Evolutionary conservation across 2,888 invertebrate genomes (phyloP).

Genomic region (Petrophora chlorosata): DNA sequence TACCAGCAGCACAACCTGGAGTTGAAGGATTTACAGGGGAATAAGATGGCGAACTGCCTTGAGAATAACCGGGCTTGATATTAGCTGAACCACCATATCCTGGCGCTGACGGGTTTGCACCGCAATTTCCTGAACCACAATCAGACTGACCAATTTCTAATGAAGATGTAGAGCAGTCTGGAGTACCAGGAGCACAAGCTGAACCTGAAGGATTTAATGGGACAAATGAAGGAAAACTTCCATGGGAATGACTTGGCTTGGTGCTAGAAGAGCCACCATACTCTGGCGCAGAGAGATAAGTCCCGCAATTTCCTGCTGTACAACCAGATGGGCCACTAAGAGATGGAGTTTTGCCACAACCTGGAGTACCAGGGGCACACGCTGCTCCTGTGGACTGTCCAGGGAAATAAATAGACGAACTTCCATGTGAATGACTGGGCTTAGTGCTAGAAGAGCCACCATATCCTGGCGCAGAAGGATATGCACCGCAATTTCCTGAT

Average conservation of each 20-base stretch:
- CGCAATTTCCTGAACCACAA: slow-evolving; percentile 12
- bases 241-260: slow-evolving; percentile 6
- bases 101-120: not conserved
- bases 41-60: slow-evolving; percentile 1
- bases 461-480: not conserved
- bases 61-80: slow-evolving; percentile 1
- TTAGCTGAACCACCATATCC: not conserved
- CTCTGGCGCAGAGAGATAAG: not conserved
- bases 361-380: slow-evolving; percentile 13
- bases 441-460: not conserved
- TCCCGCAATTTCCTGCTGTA: slow-evolving; percentile 7
- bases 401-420: not conserved
- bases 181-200: slow-evolving; percentile 17
- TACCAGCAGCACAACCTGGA: slow-evolving; percentile 1
- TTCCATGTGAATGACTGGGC: slow-evolving; percentile 5
- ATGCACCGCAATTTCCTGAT: slow-evolving; percentile 2
- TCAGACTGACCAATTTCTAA: not conserved
- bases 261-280: not conserved
- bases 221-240: slow-evolving; percentile 1
- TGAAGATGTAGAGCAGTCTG: not conserved
- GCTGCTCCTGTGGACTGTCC: not conserved
- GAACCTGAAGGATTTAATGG: slow-evolving; percentile 23
- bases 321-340: not conserved
- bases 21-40: slow-evolving; percentile 1
- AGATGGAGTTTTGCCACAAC: slow-evolving; percentile 1